Base-by-base conservation (phyloP, 2,888 invertebrate genomes). In the Polia nebulosa region DNA sequence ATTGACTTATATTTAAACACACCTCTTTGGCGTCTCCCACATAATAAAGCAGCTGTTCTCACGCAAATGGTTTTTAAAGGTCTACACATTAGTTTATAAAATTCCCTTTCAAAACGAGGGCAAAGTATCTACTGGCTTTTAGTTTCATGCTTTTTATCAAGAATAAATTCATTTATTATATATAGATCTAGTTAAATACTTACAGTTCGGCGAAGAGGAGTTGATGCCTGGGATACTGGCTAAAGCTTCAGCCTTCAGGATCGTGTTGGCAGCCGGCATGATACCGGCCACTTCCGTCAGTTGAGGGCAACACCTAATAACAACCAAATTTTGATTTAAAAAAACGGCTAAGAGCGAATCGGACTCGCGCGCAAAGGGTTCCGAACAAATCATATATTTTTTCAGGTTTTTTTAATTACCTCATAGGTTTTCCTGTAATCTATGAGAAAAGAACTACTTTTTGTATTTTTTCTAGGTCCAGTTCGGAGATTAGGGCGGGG, bases 271-370 rank as follows among this genome's bases (percentile, higher is more conserved):
- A 0, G 95, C 95, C 0, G 95, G 94, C 20, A 92, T 88, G 39
- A 95, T 91, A 6, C 95, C 95, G 0, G 95, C 95, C 47, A 94
- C 94, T 82, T 95, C 95, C 0, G 96, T 95, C 60, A 96, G 85
- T 83, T 94, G 94, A 9, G 96, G 96, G 60, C 95, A 96, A 78
- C 96, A 96, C 95, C 95, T 95, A 45, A 47, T 58, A 45, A 62
- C 39, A 32, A 39, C 17, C 8, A 17, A 5, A 22, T 9, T 13
- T 9, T 17, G 7, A 7, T 17, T 22, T 17, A 27, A 29, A 20
- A 41, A 3, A n/a, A n/a, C n/a, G 39, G 17, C 15, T 17, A 17
- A 17, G 6, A 39, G 17, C 17, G 17, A 15, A 39, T 17, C 4
- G 17, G 6, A 39, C 17, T 6, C 17, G 17, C n/a, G n/a, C n/a